Percentiles rank a stretch among this genome's conserved stretches.
phyloP scores from a whole-genome alignment of 2,113 vertebrate species.

The Lasiurus cinereus region DNA sequence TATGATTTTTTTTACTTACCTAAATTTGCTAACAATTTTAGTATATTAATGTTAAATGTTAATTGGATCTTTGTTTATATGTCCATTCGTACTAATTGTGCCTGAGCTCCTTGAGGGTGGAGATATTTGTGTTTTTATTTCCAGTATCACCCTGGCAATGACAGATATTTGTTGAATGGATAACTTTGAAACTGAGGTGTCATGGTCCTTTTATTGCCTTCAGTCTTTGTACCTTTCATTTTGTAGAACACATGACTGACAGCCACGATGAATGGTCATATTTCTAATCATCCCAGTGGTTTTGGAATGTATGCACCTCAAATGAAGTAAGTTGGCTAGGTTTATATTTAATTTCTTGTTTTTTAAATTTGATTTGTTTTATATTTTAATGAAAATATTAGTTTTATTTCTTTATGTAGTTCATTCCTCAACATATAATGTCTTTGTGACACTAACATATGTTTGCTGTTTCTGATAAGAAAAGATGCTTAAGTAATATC shows the following conservation, averaged over 20 bases:
- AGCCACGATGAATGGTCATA: conserved; percentile 87
- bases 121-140: not conserved
- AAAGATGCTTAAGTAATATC: not conserved
- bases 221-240: conserved; percentile 65
- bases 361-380: conserved; percentile 5
- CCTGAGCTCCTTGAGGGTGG: not conserved
- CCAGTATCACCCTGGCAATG: not conserved
- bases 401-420: not conserved
- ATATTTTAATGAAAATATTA: conserved; percentile 18
- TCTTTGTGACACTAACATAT: conserved; percentile 2
- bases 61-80: not conserved
- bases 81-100: not conserved
- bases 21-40: not conserved
- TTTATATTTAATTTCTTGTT: conserved; percentile 48
- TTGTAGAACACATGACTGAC: conserved; percentile 50
- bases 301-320: conserved; percentile 87
- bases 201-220: not conserved
- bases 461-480: not conserved
- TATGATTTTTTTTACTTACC: not conserved
- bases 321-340: conserved; percentile 86
- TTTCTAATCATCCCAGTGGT: conserved; percentile 85
- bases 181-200: conserved; percentile 20
- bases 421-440: not conserved
- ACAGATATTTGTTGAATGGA: conserved; percentile 49
- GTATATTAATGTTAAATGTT: not conserved